Evolutionary conservation across 2,888 invertebrate genomes (phyloP).

Genomic region (Stenichneumon culpator): DNA sequence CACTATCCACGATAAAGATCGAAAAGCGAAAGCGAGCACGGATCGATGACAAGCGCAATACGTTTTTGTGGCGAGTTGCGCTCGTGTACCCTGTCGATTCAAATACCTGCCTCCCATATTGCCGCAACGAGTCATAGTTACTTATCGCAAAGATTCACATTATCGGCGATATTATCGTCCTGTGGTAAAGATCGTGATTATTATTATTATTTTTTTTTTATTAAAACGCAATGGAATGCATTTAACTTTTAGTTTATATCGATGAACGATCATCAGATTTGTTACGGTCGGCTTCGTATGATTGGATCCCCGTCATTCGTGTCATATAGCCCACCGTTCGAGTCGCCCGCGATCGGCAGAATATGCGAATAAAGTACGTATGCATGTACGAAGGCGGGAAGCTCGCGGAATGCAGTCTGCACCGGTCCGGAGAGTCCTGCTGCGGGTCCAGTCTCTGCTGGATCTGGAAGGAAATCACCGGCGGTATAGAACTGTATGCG

Average conservation of each 20-base stretch:
- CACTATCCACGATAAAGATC: slow-evolving; percentile 46
- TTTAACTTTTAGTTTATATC: slow-evolving; percentile 17
- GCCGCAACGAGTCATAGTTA: not conserved
- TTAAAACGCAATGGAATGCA: not conserved
- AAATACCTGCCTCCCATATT: slow-evolving; percentile 15
- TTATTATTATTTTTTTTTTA: not conserved
- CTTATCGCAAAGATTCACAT: too few relatives aligned
- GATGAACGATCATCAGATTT: not conserved
- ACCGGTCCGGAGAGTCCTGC: slow-evolving; percentile 69
- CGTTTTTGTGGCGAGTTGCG: not conserved
- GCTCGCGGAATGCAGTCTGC: slow-evolving; percentile 73
- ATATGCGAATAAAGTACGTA: slow-evolving; percentile 47
- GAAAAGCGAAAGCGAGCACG: slow-evolving; percentile 66
- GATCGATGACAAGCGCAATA: slow-evolving; percentile 66
- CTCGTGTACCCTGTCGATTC: slow-evolving; percentile 32
- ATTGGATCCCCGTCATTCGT: slow-evolving; percentile 42
- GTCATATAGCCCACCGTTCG: slow-evolving; percentile 62
- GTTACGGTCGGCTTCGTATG: slow-evolving; percentile 8
- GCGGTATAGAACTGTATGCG: slow-evolving; percentile 45
- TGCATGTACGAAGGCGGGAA: slow-evolving; percentile 56
- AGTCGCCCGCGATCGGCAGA: slow-evolving; percentile 25
- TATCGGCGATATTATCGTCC: too few relatives aligned
- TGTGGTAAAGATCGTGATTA: too few relatives aligned
- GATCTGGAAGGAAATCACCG: slow-evolving; percentile 72
- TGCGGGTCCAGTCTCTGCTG: slow-evolving; percentile 71